Evolutionary conservation across 2,888 invertebrate genomes (phyloP).

Genomic region (Erannis defoliaria): DNA sequence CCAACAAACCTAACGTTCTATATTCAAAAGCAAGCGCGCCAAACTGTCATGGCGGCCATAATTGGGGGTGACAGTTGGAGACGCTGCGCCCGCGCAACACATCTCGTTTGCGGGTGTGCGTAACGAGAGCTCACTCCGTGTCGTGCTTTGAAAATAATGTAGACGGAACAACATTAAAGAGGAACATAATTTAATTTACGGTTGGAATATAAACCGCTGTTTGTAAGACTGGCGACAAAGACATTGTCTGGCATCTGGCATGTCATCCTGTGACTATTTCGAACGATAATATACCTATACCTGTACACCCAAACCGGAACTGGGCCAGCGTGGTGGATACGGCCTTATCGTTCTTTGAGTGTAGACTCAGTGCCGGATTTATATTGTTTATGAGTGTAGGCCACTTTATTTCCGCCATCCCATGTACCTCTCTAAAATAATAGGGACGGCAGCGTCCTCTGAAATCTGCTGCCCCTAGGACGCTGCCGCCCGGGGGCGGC

Average conservation of each 20-base stretch:
- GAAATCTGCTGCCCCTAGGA: too few species aligned
- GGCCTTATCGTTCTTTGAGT: too few species aligned
- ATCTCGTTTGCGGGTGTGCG: slow-evolving; percentile 74
- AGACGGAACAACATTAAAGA: slow-evolving; percentile 66
- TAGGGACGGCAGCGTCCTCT: too few species aligned
- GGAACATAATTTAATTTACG: slow-evolving; percentile 65
- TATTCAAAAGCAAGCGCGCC: slow-evolving; percentile 79
- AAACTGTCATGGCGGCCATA: slow-evolving; percentile 80
- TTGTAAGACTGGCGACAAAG: slow-evolving; percentile 39
- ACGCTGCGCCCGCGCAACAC: slow-evolving; percentile 62
- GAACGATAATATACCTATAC: too few species aligned
- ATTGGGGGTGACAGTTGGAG: slow-evolving; percentile 81
- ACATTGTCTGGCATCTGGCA: slow-evolving; percentile 10
- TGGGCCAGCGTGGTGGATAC: too few species aligned
- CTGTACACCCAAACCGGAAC: too few species aligned
- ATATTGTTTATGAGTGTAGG: too few species aligned
- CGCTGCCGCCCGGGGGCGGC: too few species aligned
- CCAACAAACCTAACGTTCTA: slow-evolving; percentile 67
- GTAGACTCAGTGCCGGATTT: too few species aligned
- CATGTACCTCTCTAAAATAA: too few species aligned
- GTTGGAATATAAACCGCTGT: slow-evolving; percentile 48
- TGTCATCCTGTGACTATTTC: not conserved
- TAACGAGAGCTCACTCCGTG: slow-evolving; percentile 73
- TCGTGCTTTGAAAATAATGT: slow-evolving; percentile 69
- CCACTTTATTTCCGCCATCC: too few species aligned